Evolutionary conservation across 2,113 vertebrate genomes (phyloP).

Genomic region (Melozone crissalis): DNA sequence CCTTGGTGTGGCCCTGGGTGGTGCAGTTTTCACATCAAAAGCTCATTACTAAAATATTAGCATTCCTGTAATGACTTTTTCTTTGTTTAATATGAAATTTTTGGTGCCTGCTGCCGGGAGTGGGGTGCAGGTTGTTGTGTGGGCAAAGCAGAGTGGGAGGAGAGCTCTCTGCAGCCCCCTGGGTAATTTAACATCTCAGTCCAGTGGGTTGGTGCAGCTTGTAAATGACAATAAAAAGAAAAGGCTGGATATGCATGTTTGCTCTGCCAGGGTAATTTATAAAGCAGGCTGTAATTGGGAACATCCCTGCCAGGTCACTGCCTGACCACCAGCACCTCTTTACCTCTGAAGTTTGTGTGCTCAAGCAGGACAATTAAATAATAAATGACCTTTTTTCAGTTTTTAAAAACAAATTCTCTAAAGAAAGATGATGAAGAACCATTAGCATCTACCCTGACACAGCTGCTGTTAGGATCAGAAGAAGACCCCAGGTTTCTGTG

Average conservation of each 20-base stretch:
- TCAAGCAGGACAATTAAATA: neutral
- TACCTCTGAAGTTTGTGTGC: neutral
- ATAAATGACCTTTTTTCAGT: neutral
- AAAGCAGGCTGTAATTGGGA: neutral
- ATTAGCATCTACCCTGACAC: fast-evolving
- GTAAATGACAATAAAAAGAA: neutral
- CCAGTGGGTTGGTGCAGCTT: neutral
- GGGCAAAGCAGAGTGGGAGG: neutral
- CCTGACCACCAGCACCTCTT: neutral
- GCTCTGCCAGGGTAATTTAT: neutral
- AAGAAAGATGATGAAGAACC: neutral
- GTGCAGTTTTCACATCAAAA: neutral
- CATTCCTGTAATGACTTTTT: neutral
- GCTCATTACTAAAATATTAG: neutral
- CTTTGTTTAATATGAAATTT: neutral
- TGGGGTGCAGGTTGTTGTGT: neutral
- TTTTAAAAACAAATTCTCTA: neutral
- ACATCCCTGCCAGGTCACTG: neutral
- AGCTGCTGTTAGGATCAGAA: neutral
- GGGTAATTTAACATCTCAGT: neutral
- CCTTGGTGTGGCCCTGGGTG: neutral
- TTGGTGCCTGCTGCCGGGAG: neutral
- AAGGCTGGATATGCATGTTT: neutral
- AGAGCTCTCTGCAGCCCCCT: neutral
- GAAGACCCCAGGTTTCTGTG: neutral